These are phyloP conservation scores for Umimayanthus chanpuru DNA, from an alignment of 92 coral and sea anemone genomes.

Conservation along the genomic window DNA sequence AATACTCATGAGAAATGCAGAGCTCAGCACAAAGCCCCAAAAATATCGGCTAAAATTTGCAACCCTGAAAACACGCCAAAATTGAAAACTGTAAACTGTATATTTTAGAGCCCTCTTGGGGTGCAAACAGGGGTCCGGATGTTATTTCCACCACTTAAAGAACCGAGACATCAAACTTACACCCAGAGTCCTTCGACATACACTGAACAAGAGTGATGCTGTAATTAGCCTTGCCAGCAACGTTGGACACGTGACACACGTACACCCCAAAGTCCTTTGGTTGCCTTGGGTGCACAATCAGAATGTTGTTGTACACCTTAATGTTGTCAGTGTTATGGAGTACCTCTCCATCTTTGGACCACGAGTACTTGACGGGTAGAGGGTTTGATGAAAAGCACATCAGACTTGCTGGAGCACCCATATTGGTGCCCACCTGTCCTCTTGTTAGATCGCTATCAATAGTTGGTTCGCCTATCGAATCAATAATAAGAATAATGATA, in stretches of 20 bases:
- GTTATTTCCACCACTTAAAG: too few relatives aligned
- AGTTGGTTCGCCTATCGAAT: neutral
- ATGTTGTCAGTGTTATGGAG: neutral
- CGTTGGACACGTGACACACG: neutral
- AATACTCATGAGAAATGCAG: too few relatives aligned
- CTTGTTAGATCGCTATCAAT: neutral
- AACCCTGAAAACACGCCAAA: too few relatives aligned
- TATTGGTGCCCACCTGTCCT: neutral
- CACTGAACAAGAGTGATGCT: neutral
- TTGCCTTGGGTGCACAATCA: neutral
- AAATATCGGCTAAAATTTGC: too few relatives aligned
- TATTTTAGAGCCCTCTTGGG: too few relatives aligned
- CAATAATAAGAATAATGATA: too few relatives aligned
- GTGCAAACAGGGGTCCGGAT: too few relatives aligned
- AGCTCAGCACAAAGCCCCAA: too few relatives aligned
- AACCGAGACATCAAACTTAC: neutral
- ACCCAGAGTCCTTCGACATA: neutral
- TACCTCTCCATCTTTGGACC: too few relatives aligned
- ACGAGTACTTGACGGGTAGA: neutral
- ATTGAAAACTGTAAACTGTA: too few relatives aligned
- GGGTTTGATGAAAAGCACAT: neutral
- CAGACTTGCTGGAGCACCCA: neutral
- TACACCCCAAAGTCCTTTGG: neutral
- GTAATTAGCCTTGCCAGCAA: neutral
- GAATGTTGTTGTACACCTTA: slow-evolving; percentile 6